Evolutionary conservation across 1,140 invertebrate genomes (phyloP), one percentile per base, ranked within the genome.

Genomic region (Daktulosphaira vitifoliae): DNA sequence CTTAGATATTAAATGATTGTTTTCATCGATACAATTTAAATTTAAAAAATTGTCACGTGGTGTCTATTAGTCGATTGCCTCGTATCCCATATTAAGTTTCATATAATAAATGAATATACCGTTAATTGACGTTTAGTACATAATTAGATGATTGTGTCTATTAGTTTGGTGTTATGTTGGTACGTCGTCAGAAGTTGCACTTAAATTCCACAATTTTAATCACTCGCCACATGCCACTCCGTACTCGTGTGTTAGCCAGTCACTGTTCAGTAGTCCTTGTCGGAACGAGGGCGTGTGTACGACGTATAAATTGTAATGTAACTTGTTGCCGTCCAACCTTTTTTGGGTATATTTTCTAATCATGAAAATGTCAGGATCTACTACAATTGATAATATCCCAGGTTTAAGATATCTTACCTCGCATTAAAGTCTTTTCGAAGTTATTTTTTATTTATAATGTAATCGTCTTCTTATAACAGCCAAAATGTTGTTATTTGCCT

Each of bases 161-260:
- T n/a, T n/a, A n/a, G n/a, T n/a, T n/a, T n/a, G n/a, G 11, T 16
- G 15, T 62, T 29, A 46, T 39, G 56, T 62, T 62, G 56, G 56
- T 33, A 62, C 23, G 11, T 25, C 16, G 42, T 13, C 54, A 46
- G 13, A 29, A 62, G 42, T 48, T 25, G 56, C 25, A 25, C 7
- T 44, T 38, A 48, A 62, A 62, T 62, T 22, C 42, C 56, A 29
- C 5, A 46, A 9, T 38, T 62, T 48, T 33, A 26, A 62, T 62
- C 56, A 62, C 37, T 56, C 53, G 44, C 52, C 3, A n/a, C n/a
- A n/a, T n/a, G n/a, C n/a, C n/a, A n/a, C n/a, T n/a, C n/a, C n/a
- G n/a, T n/a, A n/a, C n/a, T n/a, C n/a, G n/a, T n/a, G n/a, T n/a
- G n/a, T n/a, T n/a, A n/a, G n/a, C n/a, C n/a, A n/a, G n/a, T 48